Base-by-base conservation (phyloP, 92 coral and sea anemone genomes). In the Epizoanthus stellaris region DNA sequence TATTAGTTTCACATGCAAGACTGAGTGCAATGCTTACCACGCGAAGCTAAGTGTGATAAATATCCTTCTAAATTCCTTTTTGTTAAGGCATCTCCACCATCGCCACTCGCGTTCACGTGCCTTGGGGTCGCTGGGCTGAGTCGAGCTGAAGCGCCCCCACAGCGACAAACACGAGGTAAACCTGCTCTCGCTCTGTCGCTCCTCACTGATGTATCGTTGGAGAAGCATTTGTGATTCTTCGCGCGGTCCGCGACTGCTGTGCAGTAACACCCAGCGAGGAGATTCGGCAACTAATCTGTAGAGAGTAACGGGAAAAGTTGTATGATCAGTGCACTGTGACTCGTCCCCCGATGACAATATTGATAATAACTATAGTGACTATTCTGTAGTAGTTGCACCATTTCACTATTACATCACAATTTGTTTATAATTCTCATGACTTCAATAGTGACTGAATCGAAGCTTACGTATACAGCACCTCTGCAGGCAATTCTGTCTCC, bases 191-290 rank as follows among this genome's bases (percentile, higher is more conserved):
- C 52, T 79, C 71, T 67, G 80, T 59, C 65, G 64, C 5, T 88
- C 90, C 13, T 89, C 93, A 20, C 79, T 81, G 5, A 86, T 88
- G 67, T 69, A 80, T 76, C 91, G 83, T 25, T 87, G 91, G 11
- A 94, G 86, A 70, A 92, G 82, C 53, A 86, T 87, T 71, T 86
- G 89, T 2, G 95, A 93, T 66, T 94, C 98, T 21, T 88, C 90
- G 16, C 30, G 80, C 12, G 53, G 85, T 21, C 61, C 67, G 17
- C 74, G 3, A 16, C 65, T 45, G n/a, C 90, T 82, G 63, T 91
- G 81, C 40, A 91, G 87, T 2, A 91, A 77, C 62, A 61, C 56
- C 98, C 98, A 94, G 45, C 95, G 95, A 6, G 98, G 94, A 14
- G 98, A 94, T 73, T 94, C 92, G 6, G 98, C 91, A 25, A 90